Conservation (phyloP, 2,797 vertebrate species). For the Diglossa cyanea region DNA sequence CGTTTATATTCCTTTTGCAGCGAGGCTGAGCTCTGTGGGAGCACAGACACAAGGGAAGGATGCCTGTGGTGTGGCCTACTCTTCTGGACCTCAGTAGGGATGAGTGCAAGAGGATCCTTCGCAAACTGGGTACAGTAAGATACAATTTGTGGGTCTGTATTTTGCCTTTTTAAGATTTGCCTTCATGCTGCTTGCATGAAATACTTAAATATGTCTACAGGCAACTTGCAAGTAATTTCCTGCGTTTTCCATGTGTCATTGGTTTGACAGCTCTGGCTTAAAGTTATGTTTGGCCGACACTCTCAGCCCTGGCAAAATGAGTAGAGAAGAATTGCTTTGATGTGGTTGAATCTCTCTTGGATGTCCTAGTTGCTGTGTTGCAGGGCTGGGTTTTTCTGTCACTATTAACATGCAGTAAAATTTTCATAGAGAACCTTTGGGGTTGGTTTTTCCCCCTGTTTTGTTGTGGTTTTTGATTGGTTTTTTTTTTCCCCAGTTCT, state of each 20-base stretch:
- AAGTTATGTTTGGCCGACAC: not conserved
- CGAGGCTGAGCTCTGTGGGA: conserved; percentile 69
- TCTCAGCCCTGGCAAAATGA: not conserved
- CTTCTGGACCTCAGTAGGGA: conserved; percentile 96
- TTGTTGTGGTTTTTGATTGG: not conserved
- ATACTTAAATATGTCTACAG: not conserved
- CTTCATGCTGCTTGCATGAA: not conserved
- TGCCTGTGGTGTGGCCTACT: conserved; percentile 99
- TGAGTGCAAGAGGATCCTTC: conserved; percentile 97
- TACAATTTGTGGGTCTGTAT: conserved; percentile 11
- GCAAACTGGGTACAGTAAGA: conserved; percentile 89
- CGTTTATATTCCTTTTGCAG: conserved; percentile 26
- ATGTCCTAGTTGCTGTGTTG: not conserved
- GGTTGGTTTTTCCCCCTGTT: not conserved
- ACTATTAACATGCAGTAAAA: fast-evolving
- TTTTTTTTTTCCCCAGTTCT: fast-evolving
- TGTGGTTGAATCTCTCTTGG: not conserved
- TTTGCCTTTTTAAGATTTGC: not conserved
- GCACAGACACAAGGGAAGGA: conserved; percentile 79
- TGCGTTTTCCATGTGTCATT: not conserved
- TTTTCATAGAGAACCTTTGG: not conserved
- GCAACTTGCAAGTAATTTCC: not conserved
- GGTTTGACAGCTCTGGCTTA: not conserved
- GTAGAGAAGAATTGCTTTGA: not conserved
- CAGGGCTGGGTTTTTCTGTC: not conserved